Evolutionary conservation across 2,797 vertebrate genomes (phyloP).

Genomic region (Rhinatrema bivittatum): DNA sequence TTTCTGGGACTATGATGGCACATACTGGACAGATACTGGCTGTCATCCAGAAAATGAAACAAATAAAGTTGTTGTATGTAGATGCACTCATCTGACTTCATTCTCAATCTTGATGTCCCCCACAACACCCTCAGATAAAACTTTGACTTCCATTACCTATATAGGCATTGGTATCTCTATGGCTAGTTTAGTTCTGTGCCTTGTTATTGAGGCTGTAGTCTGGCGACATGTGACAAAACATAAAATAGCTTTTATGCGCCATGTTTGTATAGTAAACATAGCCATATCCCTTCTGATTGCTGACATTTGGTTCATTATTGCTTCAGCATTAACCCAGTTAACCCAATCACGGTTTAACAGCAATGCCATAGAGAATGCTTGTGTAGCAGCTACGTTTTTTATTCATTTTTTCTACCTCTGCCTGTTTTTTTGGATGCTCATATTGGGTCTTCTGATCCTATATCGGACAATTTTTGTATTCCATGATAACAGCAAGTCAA

Average conservation of each 20-base stretch:
- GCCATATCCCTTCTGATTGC: conserved; percentile 28
- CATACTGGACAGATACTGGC: conserved; percentile 13
- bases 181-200: conserved; percentile 20
- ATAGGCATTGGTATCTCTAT: conserved; percentile 27
- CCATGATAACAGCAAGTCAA: conserved; percentile 8
- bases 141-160: conserved; percentile 24
- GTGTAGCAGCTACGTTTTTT: conserved; percentile 24
- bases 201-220: conserved; percentile 23
- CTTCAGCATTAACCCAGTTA: neutral
- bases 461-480: conserved; percentile 28
- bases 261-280: conserved; percentile 37
- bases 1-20: conserved; percentile 23
- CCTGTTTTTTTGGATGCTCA: conserved; percentile 43
- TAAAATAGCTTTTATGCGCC: conserved; percentile 24
- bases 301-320: conserved; percentile 23
- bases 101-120: conserved; percentile 43
- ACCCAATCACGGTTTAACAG: neutral
- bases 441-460: conserved; percentile 15
- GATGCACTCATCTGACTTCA: conserved; percentile 36
- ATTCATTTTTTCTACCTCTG: conserved; percentile 36
- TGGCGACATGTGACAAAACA: conserved; percentile 34
- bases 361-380: neutral
- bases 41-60: conserved; percentile 22
- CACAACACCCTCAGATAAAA: neutral
- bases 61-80: conserved; percentile 2